Conservation (phyloP, 2,888 invertebrate genomes). For the Eupithecia subumbrata region DNA sequence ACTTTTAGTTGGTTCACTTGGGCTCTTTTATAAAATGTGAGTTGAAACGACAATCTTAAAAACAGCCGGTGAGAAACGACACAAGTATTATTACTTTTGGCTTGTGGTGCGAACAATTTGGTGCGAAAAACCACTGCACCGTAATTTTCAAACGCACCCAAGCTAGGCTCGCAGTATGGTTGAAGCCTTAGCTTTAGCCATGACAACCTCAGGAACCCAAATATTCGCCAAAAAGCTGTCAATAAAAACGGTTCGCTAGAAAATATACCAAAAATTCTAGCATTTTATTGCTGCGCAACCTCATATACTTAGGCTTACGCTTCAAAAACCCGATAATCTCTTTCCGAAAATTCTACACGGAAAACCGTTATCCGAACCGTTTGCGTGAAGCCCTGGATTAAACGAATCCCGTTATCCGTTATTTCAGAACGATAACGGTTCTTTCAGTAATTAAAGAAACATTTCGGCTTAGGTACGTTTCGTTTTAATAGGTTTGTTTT, state of each 20-base stretch:
- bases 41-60: no score
- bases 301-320: neutral
- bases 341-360: constrained; percentile 13
- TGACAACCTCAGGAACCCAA: neutral
- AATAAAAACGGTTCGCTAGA: neutral
- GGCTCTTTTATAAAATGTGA: no score
- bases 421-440: constrained; percentile 16
- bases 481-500: constrained; percentile 17
- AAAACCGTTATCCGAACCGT: constrained; percentile 21
- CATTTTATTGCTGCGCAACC: neutral
- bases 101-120: no score
- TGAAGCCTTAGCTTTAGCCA: neutral
- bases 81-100: no score
- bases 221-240: neutral
- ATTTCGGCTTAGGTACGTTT: constrained; percentile 18
- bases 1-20: no score
- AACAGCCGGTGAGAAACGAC: no score
- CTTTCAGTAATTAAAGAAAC: constrained; percentile 20
- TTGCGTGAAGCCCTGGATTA: constrained; percentile 22
- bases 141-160: no score
- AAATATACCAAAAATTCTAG: neutral
- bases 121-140: no score
- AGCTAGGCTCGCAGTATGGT: no score
- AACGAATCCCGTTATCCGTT: constrained; percentile 16
- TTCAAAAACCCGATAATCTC: constrained; percentile 20